Evolutionary conservation across 2,113 vertebrate genomes (phyloP), one percentile per base, ranked within the genome.

Genomic region (Rhea americana): DNA sequence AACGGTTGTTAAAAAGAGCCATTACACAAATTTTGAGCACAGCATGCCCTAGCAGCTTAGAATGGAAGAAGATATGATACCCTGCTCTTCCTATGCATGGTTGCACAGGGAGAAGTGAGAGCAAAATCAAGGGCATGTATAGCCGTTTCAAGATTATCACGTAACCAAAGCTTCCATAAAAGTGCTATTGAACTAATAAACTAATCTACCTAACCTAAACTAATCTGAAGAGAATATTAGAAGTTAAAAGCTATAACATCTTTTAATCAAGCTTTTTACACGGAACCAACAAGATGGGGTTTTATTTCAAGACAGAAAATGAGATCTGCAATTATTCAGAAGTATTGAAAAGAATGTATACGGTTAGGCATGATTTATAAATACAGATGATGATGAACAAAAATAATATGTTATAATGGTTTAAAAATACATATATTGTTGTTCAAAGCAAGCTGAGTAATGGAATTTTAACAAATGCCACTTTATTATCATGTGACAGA

Each of bases 41-140:
- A 26, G n/a, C 17, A 15, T 8, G 3, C n/a, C 1, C 0, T 1
- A 72, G 45, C n/a, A 85, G 35, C 12, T 43, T 51, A 26, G 41
- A 48, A 53, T 0, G 37, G 61, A 47, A 50, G 35, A 55, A 21
- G 19, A 13, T 13, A 63, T 35, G 35, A 35, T 62, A 50, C 11
- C 37, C n/a, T 62, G 41, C 26, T 66, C 43, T 48, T 65, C 48
- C 59, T 35, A 7, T 55, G 84, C 0, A 1, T 50, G 78, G 56
- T 4, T 63, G 48, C 16, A 30, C 26, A 50, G 21, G 20, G 9
- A 13, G 21, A 80, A 90, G 45, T 51, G 48, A 84, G 35, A 73
- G 41, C 59, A 47, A 85, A 70, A 25, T 24, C 59, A 90, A 48
- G 58, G 37, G 22, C 37, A 50, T 17, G 48, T 75, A 37, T 20